Evolutionary conservation across 2,797 vertebrate genomes (phyloP).

Genomic region (Bovichtus variegatus): DNA sequence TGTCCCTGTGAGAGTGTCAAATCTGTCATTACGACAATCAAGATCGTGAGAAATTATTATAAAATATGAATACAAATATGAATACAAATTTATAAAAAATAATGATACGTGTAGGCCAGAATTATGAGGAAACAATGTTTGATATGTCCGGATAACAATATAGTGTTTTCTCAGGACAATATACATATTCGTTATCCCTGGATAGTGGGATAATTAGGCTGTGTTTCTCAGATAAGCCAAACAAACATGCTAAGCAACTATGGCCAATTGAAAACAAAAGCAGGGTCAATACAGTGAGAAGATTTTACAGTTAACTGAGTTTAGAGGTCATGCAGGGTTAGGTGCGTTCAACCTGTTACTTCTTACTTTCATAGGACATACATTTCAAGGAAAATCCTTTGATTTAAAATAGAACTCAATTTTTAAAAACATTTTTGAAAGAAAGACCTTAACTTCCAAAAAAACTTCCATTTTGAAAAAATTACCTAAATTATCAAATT

Average conservation of each 20-base stretch:
- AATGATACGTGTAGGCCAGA: conserved; percentile 1
- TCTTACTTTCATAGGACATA: neutral
- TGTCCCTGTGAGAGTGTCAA: neutral
- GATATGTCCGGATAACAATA: neutral
- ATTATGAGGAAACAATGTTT: neutral
- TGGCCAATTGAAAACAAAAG: neutral
- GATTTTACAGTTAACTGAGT: neutral
- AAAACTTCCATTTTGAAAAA: too few relatives aligned
- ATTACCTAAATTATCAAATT: too few relatives aligned
- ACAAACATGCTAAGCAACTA: conserved; percentile 11
- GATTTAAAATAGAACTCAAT: too few relatives aligned
- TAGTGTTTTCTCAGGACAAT: neutral
- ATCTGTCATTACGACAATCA: neutral
- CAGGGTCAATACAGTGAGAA: neutral
- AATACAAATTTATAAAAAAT: neutral
- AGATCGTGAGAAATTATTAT: neutral
- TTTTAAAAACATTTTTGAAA: too few relatives aligned
- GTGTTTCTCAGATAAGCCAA: conserved; percentile 17
- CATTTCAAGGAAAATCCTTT: neutral
- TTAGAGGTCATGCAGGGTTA: neutral
- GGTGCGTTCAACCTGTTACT: neutral
- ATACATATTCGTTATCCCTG: conserved; percentile 5
- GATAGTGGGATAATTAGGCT: conserved; percentile 8
- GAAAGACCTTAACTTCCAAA: too few relatives aligned
- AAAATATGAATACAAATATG: conserved; percentile 2